Base-by-base conservation (phyloP, 2,888 invertebrate genomes). In the Mesochorus sp. region DNA sequence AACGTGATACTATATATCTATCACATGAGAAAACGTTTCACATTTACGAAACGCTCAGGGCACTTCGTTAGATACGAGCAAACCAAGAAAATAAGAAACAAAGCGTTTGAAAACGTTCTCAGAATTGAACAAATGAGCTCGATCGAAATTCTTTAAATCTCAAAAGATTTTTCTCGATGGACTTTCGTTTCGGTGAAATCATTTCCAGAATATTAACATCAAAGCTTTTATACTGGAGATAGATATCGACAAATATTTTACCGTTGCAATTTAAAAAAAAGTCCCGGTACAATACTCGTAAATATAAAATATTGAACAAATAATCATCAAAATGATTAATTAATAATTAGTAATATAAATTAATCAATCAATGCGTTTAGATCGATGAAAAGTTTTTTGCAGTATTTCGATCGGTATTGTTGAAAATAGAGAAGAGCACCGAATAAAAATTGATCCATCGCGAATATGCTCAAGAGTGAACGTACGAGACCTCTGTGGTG, bases 1-100 rank as follows among this genome's bases (percentile, higher is more conserved):
- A 76, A 64, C 53, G 44, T 51, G 49, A 1, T 28, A n/a, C 19
- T 6, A 12, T 28, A 12, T 28, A 57, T 57, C 28, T 8, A 19
- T 62, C 39, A n/a, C 39, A 39, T 39, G 12, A 39, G 21, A 70
- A n/a, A 57, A 21, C 62, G n/a, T 57, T 55, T 34, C 14, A 1
- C 53, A 24, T 24, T 67, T 64, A 21, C 47, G 37, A 37, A 47
- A 47, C 3, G 39, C 47, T 55, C 31, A 4, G 64, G 55, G 55
- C 62, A 26, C 62, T 75, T 62, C 53, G 62, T 70, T 62, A 53
- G 62, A 61, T 68, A 55, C 53, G 53, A 55, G 37, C 21, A 51
- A 61, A 68, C 34, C 47, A 34, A 55, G 28, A 42, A 31, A 57
- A 42, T 49, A 37, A 59, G 37, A 66, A 49, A 57, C 64, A 28